Evolutionary conservation across 1,140 invertebrate species (phyloP).

Genomic region (Bombus confusus): DNA sequence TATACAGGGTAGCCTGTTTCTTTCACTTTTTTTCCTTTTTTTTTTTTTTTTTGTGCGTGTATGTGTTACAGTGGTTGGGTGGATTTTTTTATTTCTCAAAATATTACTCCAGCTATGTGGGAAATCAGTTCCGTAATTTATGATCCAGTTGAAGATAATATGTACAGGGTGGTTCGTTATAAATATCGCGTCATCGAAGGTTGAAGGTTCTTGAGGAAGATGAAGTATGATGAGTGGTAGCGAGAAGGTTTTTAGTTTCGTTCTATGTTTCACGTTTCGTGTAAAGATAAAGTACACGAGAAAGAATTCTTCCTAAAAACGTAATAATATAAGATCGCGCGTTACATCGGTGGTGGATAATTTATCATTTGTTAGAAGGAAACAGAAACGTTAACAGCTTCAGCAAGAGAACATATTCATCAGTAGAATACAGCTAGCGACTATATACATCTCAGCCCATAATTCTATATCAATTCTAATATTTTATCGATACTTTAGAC

Average conservation of each 20-base stretch:
- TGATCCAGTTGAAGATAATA: neutral
- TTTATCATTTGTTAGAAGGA: no score
- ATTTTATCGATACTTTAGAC: no score
- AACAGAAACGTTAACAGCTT: no score
- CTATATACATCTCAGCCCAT: no score
- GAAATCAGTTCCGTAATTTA: neutral
- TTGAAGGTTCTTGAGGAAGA: neutral
- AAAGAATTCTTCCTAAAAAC: no score
- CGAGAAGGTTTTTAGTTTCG: neutral
- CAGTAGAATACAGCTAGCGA: no score
- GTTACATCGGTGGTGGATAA: no score
- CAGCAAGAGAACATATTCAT: no score
- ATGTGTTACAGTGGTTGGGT: neutral
- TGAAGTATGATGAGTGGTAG: neutral
- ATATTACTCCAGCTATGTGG: neutral
- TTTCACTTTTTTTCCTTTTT: neutral
- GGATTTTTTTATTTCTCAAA: neutral
- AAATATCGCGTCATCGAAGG: neutral
- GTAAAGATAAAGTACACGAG: no score
- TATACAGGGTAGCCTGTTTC: constrained; percentile 2
- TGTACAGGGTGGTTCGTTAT: neutral
- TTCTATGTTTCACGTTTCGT: no score
- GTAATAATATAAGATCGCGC: no score
- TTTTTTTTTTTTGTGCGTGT: neutral
- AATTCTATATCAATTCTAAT: no score